These are phyloP conservation scores for Tadarida brasiliensis DNA, from an alignment of 2,797 vertebrate genomes.

Conservation along the genomic window DNA sequence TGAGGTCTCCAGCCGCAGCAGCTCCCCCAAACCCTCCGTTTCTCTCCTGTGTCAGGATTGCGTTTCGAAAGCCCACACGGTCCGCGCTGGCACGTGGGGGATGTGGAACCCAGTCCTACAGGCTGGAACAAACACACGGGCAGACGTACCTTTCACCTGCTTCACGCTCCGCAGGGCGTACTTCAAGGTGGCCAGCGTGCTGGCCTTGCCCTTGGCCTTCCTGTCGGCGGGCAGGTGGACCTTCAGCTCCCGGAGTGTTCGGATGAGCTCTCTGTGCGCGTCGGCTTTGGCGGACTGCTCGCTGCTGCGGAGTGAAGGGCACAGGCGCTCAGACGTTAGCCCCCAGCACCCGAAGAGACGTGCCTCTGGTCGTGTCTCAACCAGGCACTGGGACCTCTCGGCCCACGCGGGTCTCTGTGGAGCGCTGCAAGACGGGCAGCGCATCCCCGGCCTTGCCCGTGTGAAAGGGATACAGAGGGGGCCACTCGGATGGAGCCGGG, in stretches of 20 bases:
- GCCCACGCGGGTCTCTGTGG: rapidly evolving
- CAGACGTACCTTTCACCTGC: slow-evolving; percentile 94
- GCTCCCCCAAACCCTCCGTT: rapidly evolving
- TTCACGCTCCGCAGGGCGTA: slow-evolving; percentile 96
- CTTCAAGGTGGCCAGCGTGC: slow-evolving; percentile 93
- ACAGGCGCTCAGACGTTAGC: rapidly evolving
- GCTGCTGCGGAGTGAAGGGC: slow-evolving; percentile 88
- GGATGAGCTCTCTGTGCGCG: slow-evolving; percentile 94
- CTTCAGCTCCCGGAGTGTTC: slow-evolving; percentile 95
- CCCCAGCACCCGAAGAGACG: rapidly evolving
- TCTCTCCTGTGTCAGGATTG: not conserved
- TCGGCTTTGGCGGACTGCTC: slow-evolving; percentile 95
- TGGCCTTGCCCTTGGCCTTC: slow-evolving; percentile 93
- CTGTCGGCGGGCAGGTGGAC: slow-evolving; percentile 93
- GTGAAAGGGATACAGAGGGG: not conserved
- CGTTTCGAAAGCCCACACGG: not conserved
- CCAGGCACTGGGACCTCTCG: rapidly evolving
- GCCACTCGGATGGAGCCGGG: not conserved
- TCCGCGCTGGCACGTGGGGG: not conserved
- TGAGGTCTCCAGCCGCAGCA: not conserved
- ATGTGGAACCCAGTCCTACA: rapidly evolving
- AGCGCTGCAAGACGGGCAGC: rapidly evolving
- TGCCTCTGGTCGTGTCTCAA: rapidly evolving
- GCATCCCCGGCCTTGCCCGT: not conserved
- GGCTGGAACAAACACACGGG: rapidly evolving